Evolutionary conservation across 2,113 vertebrate species (phyloP).

Genomic region (Caloenas nicobarica): DNA sequence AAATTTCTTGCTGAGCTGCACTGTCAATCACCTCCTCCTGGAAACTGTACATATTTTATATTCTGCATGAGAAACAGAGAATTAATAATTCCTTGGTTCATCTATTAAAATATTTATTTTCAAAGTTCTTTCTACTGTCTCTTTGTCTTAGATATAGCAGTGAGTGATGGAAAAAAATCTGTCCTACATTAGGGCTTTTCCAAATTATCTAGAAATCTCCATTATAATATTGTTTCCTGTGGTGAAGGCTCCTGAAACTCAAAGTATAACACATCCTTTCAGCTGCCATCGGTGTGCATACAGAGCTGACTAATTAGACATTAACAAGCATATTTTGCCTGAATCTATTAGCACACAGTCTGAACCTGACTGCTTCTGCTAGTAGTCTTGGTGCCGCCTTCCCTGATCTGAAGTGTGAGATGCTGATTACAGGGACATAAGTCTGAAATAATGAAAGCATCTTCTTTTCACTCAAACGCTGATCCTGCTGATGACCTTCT

Average conservation of each 20-base stretch:
- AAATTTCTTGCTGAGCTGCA: not conserved
- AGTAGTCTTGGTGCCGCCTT: slow-evolving; percentile 15
- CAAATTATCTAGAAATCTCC: slow-evolving; percentile 49
- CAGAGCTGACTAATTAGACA: slow-evolving; percentile 62
- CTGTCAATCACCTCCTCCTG: not conserved
- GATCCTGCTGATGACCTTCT: not conserved
- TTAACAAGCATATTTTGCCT: slow-evolving; percentile 64
- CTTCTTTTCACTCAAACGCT: not conserved
- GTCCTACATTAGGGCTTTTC: not conserved
- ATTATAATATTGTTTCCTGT: slow-evolving; percentile 44
- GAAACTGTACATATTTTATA: not conserved
- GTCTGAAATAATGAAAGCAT: slow-evolving; percentile 43
- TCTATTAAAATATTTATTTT: slow-evolving; percentile 55
- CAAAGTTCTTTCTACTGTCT: not conserved
- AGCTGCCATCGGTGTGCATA: not conserved
- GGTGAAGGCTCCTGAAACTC: slow-evolving; percentile 42
- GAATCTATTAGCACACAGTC: slow-evolving; percentile 26
- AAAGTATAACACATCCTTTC: slow-evolving; percentile 35
- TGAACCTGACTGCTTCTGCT: slow-evolving; percentile 3
- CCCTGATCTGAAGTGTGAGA: not conserved
- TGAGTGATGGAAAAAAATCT: slow-evolving; percentile 16
- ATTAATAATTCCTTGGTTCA: slow-evolving; percentile 6
- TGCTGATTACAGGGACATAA: slow-evolving; percentile 17
- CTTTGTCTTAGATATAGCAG: not conserved
- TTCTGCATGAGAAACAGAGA: slow-evolving; percentile 7